Base-by-base conservation (phyloP, 2,888 invertebrate species). In the Biston stratarius region DNA sequence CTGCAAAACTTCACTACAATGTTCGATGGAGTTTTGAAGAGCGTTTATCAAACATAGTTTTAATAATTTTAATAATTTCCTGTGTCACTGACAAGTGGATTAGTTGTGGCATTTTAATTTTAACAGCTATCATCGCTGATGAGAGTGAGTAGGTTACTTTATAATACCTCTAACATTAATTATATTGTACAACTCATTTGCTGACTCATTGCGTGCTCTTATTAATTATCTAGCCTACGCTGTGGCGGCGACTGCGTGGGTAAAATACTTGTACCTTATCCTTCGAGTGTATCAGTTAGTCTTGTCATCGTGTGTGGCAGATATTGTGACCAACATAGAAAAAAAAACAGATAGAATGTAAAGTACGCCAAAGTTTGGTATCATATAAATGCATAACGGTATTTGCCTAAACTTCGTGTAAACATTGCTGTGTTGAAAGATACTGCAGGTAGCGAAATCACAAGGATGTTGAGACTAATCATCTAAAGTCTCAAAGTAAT, bases 171-270 rank as follows among this genome's bases (percentile, higher is more conserved):
- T 5, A 53, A 15, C 47, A 61, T 61, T 55, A 61, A 61, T 61
- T 55, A 61, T 55, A 24, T 15, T 11, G 61, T 12, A 15, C 38
- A 63, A 63, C 57, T 57, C 44, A 63, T 63, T 63, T 57, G 64
- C 57, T 45, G 64, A 52, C 36, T 58, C 64, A 64, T 64, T 48
- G 59, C 59, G 38, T 49, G 59, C 42, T 57, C 58, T 47, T 49
- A 42, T 42, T 59, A 49, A 59, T 59, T 59, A 53, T 5, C 14
- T 38, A 53, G 47, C 47, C 36, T 47, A 48, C 48, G 36, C 48
- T 44, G 45, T 12, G 58, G 38, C 14, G 47, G 36, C 38, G 58
- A 14, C 12, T 38, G 58, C 38, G 58, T 58, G 47, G 58, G 58
- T 12, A 47, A 47, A 10, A 36, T 51, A 51, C 51, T 51, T 34